Percentiles rank a stretch among this genome's conserved stretches.
These are phyloP conservation scores for Microplitis manilae DNA, from an alignment of 2,888 invertebrate species.

Conservation along the genomic window DNA sequence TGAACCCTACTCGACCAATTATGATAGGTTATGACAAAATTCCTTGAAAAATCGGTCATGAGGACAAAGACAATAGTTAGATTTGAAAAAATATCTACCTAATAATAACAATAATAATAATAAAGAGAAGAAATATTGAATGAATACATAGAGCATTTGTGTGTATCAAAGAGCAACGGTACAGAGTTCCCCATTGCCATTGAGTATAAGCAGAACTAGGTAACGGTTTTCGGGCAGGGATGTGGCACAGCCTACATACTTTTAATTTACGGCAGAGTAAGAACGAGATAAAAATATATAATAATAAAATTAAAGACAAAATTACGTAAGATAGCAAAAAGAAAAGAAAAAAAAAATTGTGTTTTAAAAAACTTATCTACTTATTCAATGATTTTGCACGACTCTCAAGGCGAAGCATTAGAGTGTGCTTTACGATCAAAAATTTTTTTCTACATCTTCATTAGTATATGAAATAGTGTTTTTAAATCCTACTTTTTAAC, in stretches of 20 bases:
- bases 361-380: neutral
- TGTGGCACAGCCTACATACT: conserved; percentile 71
- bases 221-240: conserved; percentile 71
- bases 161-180: conserved; percentile 65
- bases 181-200: conserved; percentile 66
- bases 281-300: conserved; percentile 47
- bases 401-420: too few relatives aligned
- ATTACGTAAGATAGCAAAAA: neutral
- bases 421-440: too few relatives aligned
- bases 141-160: conserved; percentile 61
- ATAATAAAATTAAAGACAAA: conserved; percentile 32
- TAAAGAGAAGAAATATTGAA: neutral
- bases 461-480: too few relatives aligned
- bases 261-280: conserved; percentile 53
- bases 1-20: too few relatives aligned
- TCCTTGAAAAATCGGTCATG: too few relatives aligned
- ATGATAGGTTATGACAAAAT: too few relatives aligned
- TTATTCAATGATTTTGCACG: too few relatives aligned
- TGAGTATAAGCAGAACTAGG: conserved; percentile 64
- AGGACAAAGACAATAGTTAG: too few relatives aligned
- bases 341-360: neutral
- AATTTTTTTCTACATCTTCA: too few relatives aligned
- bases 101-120: neutral
- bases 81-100: neutral
- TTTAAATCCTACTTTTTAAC: too few relatives aligned